Evolutionary conservation across 2,113 vertebrate genomes (phyloP), one percentile per base, ranked within the genome.

Genomic region (Neodon shergylaensis): DNA sequence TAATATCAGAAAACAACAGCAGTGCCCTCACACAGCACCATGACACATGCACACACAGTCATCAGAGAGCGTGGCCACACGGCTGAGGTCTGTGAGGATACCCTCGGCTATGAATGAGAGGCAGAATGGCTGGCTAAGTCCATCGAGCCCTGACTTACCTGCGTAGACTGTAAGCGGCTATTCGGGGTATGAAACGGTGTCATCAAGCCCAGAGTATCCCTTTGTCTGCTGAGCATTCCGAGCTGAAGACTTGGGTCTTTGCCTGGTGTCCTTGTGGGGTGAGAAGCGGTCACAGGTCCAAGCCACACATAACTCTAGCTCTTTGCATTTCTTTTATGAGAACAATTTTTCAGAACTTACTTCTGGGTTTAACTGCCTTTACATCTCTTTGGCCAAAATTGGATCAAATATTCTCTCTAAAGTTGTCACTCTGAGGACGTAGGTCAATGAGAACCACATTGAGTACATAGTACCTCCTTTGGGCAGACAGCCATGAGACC

Each of bases 1-100:
- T 65, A 52, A 39, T 79, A 52, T 89, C 91, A 78, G 94, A 84
- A 97, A 76, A 70, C 83, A n/a, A 5, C 52, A 70, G 26, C 78
- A 65, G 31, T 39, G 5, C 21, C 14, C 33, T 21, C 31, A 13
- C 7, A 54, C 42, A 0, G 31, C 22, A 13, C 26, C 1, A 1
- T 39, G 2, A 8, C 3, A 1, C 39, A 17, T 3, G 42, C 9
- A 2, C 14, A 19, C 4, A 19, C 7, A 5, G 0, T 63, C 68
- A 17, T 73, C 33, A 52, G 33, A 70, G 6, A 26, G 3, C 0
- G 3, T 52, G 85, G 73, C 10, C 5, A 9, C 54, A 12, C 3
- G 24, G 79, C 44, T 3, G 47, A 0, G 12, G 2, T 82, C 66
- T 66, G 0, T 39, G 24, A 86, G 79, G 68, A 11, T 33, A 33